A percentile compares a stretch with the other conserved stretches of the same genome.
Conservation (phyloP, 2,797 vertebrate species). For the Helarctos malayanus region DNA sequence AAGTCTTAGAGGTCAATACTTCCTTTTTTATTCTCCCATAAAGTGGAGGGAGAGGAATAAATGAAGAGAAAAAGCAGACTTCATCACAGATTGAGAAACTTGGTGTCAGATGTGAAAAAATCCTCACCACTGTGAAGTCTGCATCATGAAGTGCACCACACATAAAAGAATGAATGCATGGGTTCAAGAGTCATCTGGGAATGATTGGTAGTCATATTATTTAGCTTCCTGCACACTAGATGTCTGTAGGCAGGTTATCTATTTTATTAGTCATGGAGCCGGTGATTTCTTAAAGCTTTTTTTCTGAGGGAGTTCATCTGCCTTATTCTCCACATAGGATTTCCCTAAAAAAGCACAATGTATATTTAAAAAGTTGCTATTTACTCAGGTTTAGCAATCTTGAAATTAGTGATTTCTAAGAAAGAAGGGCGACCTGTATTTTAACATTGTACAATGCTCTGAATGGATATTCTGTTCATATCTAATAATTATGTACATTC, state of each 20-base stretch:
- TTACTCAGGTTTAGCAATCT: background rate
- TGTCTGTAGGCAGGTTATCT: background rate
- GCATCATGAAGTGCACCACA: background rate
- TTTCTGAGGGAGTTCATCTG: background rate
- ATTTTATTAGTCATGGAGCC: background rate
- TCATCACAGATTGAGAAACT: background rate
- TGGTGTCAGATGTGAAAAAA: slow-evolving; percentile 29
- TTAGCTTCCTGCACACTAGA: background rate
- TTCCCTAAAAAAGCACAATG: background rate
- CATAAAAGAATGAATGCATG: background rate
- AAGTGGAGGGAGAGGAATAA: background rate
- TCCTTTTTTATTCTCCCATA: slow-evolving; percentile 14
- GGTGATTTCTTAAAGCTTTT: slow-evolving; percentile 35
- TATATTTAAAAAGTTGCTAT: background rate
- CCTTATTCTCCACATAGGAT: slow-evolving; percentile 7
- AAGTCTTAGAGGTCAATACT: slow-evolving; percentile 38
- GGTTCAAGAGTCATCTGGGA: background rate
- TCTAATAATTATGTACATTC: slow-evolving; percentile 78
- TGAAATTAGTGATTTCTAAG: background rate
- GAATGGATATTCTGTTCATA: slow-evolving; percentile 69
- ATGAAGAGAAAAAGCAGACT: background rate
- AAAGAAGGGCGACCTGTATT: background rate
- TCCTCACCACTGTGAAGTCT: background rate
- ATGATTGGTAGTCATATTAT: background rate
- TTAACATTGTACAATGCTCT: background rate